Conservation (phyloP, 2,888 invertebrate genomes). For the Antheraea assamensis region DNA sequence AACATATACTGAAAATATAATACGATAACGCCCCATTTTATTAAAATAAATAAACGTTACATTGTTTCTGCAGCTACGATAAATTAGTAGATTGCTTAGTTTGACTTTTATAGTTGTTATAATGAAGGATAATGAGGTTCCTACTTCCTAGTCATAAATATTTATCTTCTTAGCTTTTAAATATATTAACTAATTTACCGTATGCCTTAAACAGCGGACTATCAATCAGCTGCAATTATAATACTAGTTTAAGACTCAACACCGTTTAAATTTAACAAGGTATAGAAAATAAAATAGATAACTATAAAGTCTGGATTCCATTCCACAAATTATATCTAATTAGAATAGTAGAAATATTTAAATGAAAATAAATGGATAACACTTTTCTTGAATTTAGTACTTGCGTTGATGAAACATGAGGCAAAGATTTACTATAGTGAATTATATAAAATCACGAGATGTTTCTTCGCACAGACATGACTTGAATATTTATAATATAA, state of each 20-base stretch:
- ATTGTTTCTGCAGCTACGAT: too few relatives aligned
- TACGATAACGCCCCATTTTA: too few relatives aligned
- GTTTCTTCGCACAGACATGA: slow-evolving; percentile 26
- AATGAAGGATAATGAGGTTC: too few relatives aligned
- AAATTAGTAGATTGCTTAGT: too few relatives aligned
- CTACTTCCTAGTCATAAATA: too few relatives aligned
- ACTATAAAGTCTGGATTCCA: neutral
- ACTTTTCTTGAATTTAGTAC: neutral
- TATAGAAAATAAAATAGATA: neutral
- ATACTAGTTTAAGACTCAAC: neutral
- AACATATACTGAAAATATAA: too few relatives aligned
- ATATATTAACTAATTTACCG: neutral
- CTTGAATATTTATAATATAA: slow-evolving; percentile 36
- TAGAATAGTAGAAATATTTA: neutral
- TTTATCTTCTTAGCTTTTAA: neutral
- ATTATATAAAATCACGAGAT: slow-evolving; percentile 45
- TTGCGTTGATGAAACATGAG: neutral
- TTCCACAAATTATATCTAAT: neutral
- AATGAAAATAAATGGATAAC: neutral
- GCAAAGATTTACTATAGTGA: slow-evolving; percentile 26
- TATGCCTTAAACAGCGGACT: neutral
- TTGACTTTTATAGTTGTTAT: too few relatives aligned
- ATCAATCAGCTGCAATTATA: neutral
- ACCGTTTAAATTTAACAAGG: neutral
- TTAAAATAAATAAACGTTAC: too few relatives aligned